phyloP scores from a whole-genome alignment of 2,888 invertebrate genomes.

The Sylvicola cinctus region DNA sequence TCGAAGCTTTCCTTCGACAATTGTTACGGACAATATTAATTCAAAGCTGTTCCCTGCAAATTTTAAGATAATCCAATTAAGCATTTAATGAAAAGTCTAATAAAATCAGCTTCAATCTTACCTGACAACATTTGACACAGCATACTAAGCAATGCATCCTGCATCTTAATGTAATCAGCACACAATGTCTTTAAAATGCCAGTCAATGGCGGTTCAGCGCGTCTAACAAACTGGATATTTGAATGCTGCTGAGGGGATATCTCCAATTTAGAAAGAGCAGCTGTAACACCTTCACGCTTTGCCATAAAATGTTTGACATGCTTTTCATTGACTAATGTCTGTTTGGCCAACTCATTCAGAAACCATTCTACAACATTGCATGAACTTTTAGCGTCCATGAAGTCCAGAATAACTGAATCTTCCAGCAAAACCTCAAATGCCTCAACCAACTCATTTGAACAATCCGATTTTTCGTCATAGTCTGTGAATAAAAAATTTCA shows the following conservation, averaged over 20 bases:
- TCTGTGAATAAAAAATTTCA: conserved; percentile 6
- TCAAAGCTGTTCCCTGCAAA: conserved; percentile 77
- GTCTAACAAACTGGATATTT: conserved; percentile 56
- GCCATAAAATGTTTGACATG: conserved; percentile 51
- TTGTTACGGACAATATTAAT: conserved; percentile 76
- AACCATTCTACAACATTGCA: conserved; percentile 75
- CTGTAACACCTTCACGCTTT: conserved; percentile 38
- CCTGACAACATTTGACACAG: conserved; percentile 75
- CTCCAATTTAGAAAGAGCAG: conserved; percentile 45
- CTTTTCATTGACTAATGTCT: conserved; percentile 56
- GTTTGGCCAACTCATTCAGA: conserved; percentile 59
- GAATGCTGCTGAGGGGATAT: conserved; percentile 46
- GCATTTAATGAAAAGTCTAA: too few relatives aligned
- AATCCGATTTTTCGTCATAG: conserved; percentile 37
- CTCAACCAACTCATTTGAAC: conserved; percentile 54
- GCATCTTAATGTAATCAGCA: conserved; percentile 73
- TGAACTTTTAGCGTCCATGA: conserved; percentile 72
- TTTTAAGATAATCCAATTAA: conserved; percentile 1
- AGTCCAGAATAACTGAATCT: conserved; percentile 65
- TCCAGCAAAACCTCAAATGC: conserved; percentile 72
- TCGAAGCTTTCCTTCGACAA: conserved; percentile 77
- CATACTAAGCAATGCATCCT: conserved; percentile 68
- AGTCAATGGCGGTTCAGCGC: conserved; percentile 74
- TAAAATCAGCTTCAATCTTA: too few relatives aligned
- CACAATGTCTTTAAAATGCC: conserved; percentile 80